These are phyloP conservation scores for Alosa sapidissima DNA, from an alignment of 2,797 vertebrate species.

Conservation along the genomic window DNA sequence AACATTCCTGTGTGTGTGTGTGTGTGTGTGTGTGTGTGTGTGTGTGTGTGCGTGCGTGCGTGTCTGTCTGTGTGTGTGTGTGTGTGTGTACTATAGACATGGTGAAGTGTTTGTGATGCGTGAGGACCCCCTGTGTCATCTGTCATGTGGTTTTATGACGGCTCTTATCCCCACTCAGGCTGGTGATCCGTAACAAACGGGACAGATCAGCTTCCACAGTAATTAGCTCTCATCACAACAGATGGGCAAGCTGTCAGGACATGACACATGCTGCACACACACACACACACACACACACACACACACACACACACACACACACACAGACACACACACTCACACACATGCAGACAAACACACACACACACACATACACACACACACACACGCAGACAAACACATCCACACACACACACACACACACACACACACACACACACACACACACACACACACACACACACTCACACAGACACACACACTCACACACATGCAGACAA, in stretches of 20 bases:
- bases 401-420: neutral
- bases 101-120: neutral
- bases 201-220: neutral
- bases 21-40: neutral
- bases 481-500: constrained; percentile 33
- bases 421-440: neutral
- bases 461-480: constrained; percentile 29
- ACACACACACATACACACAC: constrained; percentile 5
- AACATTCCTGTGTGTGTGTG: neutral
- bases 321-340: constrained; percentile 33
- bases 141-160: neutral
- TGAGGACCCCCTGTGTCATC: neutral
- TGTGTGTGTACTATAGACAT: neutral
- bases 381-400: no score
- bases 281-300: constrained; percentile 23
- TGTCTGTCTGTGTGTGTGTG: neutral
- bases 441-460: constrained; percentile 30
- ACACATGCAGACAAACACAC: constrained; percentile 25
- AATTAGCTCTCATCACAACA: neutral
- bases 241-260: constrained; percentile 16
- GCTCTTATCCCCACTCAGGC: neutral
- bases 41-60: neutral
- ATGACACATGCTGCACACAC: neutral
- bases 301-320: constrained; percentile 29
- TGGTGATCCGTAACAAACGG: neutral